These are phyloP conservation scores for Mus pahari DNA, from an alignment of 2,113 vertebrate genomes.

Conservation along the genomic window DNA sequence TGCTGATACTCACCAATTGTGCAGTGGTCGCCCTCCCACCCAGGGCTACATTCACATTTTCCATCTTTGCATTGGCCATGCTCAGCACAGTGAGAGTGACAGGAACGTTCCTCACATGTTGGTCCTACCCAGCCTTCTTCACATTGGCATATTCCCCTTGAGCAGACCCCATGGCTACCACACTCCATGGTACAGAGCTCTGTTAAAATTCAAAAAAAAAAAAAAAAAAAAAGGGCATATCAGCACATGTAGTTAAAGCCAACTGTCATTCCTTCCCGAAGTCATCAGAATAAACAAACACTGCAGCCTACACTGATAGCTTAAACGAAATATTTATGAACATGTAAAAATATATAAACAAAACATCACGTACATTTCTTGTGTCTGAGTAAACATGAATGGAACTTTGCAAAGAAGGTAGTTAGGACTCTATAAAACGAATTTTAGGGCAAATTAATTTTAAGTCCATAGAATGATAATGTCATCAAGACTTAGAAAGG, in stretches of 20 bases:
- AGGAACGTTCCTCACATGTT: conserved; percentile 93
- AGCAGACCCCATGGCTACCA: conserved; percentile 94
- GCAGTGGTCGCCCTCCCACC: conserved; percentile 99
- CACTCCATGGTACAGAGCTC: conserved; percentile 96
- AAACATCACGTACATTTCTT: conserved; percentile 33
- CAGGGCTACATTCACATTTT: conserved; percentile 96
- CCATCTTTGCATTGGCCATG: conserved; percentile 97
- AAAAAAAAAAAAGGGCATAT: not conserved
- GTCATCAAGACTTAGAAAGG: conserved; percentile 40
- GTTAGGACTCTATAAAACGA: conserved; percentile 48
- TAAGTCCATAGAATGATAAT: conserved; percentile 6
- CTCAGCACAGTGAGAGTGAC: conserved; percentile 95
- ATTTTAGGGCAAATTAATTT: conserved; percentile 47
- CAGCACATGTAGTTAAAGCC: conserved; percentile 37
- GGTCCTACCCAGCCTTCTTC: conserved; percentile 96
- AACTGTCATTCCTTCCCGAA: conserved; percentile 32
- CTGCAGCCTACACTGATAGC: not conserved
- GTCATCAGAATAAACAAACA: conserved; percentile 35
- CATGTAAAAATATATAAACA: not conserved
- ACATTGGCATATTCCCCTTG: conserved; percentile 94
- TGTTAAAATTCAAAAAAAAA: conserved; percentile 73
- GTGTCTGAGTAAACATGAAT: not conserved
- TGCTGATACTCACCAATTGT: conserved; percentile 93
- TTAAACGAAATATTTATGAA: conserved; percentile 38
- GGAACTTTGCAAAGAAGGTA: not conserved